Percentiles rank a stretch among this genome's conserved stretches.
These are phyloP conservation scores for Bradysia coprophila DNA, from an alignment of 1,140 invertebrate genomes.

Conservation along the genomic window DNA sequence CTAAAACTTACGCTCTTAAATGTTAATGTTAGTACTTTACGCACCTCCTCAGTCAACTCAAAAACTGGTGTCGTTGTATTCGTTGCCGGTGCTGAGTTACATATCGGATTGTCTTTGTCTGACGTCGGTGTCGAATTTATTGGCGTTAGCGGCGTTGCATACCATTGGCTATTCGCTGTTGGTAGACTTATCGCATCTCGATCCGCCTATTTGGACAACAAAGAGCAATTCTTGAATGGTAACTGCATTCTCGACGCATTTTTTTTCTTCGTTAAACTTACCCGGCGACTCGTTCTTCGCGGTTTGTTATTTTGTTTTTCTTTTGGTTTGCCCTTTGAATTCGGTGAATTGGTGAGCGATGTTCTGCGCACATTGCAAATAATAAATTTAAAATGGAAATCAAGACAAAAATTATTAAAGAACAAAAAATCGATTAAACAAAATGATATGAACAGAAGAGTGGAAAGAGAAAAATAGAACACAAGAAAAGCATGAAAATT, in stretches of 20 bases:
- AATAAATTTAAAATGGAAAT: slow-evolving; percentile 10
- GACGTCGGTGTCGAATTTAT: slow-evolving; percentile 15
- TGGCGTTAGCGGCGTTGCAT: slow-evolving; percentile 13
- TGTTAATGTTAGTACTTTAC: too few relatives aligned
- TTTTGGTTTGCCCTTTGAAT: slow-evolving; percentile 18
- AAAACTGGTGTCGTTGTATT: slow-evolving; percentile 7
- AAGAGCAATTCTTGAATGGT: neutral
- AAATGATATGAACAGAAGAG: slow-evolving; percentile 2
- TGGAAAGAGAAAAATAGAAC: slow-evolving; percentile 3
- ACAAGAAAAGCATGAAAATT: slow-evolving; percentile 1
- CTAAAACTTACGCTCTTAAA: too few relatives aligned
- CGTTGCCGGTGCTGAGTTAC: neutral
- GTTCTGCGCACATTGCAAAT: slow-evolving; percentile 10
- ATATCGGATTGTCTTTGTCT: slow-evolving; percentile 14
- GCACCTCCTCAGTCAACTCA: slow-evolving; percentile 22
- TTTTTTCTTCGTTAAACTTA: too few relatives aligned
- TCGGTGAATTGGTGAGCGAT: slow-evolving; percentile 15
- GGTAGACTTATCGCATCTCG: slow-evolving; percentile 18
- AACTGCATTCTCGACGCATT: too few relatives aligned
- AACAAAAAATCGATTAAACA: slow-evolving; percentile 4
- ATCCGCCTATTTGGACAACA: slow-evolving; percentile 8
- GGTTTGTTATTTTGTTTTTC: slow-evolving; percentile 19
- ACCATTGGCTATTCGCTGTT: slow-evolving; percentile 20
- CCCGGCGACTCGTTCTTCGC: too few relatives aligned
- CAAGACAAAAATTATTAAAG: slow-evolving; percentile 6